These are phyloP conservation scores for Ditula angustiorana DNA, from an alignment of 2,888 invertebrate species.

Conservation along the genomic window DNA sequence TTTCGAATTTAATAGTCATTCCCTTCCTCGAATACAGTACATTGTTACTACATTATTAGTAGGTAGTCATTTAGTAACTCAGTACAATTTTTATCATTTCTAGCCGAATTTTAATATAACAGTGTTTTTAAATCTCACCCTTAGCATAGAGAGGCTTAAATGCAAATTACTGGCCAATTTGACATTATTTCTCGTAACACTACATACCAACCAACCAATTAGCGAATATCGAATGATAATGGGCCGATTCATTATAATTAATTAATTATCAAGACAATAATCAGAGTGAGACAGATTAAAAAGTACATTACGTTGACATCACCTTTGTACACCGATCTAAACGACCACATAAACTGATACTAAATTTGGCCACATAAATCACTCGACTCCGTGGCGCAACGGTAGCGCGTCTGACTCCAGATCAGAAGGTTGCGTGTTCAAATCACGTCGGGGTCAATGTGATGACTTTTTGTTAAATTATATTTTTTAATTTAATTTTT, in stretches of 20 bases:
- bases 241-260: neutral
- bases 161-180: too few species aligned
- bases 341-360: slow-evolving; percentile 23
- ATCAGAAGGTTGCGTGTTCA: slow-evolving; percentile 42
- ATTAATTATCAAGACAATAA: neutral
- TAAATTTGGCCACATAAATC: slow-evolving; percentile 49
- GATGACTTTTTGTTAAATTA: neutral
- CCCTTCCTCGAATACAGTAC: too few species aligned
- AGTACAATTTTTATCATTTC: too few species aligned
- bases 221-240: neutral
- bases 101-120: too few species aligned
- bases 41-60: too few species aligned
- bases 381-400: slow-evolving; percentile 71
- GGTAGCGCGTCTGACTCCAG: slow-evolving; percentile 90
- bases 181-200: too few species aligned
- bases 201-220: too few species aligned
- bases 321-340: slow-evolving; percentile 25
- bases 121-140: too few species aligned
- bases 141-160: too few species aligned
- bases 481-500: too few species aligned
- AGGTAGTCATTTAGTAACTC: too few species aligned
- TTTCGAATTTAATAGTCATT: too few species aligned
- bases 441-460: slow-evolving; percentile 69
- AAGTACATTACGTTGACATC: neutral
- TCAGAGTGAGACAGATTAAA: neutral